Percentiles rank a stretch among this genome's conserved stretches.
phyloP scores from a whole-genome alignment of 2,113 vertebrate species.

The Oceanodroma tethys region DNA sequence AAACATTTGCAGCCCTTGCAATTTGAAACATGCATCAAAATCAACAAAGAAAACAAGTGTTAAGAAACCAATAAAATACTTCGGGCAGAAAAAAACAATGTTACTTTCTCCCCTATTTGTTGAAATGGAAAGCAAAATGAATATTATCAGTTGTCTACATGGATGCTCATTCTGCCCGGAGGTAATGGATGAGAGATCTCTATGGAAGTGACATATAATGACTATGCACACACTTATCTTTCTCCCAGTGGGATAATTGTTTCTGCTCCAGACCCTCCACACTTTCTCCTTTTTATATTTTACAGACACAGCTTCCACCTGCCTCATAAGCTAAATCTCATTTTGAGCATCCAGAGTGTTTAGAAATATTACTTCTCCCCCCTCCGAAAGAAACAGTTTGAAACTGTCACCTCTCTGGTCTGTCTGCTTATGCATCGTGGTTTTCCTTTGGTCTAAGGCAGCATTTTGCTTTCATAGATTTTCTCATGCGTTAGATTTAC shows the following conservation, averaged over 20 bases:
- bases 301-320: neutral
- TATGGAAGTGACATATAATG: neutral
- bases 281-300: neutral
- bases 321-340: neutral
- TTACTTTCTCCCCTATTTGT: neutral
- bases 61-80: neutral
- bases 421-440: accelerated
- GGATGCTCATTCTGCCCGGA: neutral
- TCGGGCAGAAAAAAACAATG: neutral
- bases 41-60: neutral
- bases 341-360: neutral
- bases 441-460: neutral
- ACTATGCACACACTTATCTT: neutral
- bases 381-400: neutral
- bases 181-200: neutral
- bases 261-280: neutral
- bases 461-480: neutral
- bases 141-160: neutral
- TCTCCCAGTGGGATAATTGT: conserved; percentile 11
- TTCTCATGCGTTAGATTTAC: neutral
- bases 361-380: neutral
- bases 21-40: neutral
- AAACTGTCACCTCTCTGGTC: neutral
- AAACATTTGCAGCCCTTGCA: neutral
- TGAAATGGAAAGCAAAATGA: conserved; percentile 10